Percentiles rank a stretch among this genome's conserved stretches.
Evolutionary conservation across 2,797 vertebrate genomes (phyloP).

Genomic region (Austrolebias charrua): DNA sequence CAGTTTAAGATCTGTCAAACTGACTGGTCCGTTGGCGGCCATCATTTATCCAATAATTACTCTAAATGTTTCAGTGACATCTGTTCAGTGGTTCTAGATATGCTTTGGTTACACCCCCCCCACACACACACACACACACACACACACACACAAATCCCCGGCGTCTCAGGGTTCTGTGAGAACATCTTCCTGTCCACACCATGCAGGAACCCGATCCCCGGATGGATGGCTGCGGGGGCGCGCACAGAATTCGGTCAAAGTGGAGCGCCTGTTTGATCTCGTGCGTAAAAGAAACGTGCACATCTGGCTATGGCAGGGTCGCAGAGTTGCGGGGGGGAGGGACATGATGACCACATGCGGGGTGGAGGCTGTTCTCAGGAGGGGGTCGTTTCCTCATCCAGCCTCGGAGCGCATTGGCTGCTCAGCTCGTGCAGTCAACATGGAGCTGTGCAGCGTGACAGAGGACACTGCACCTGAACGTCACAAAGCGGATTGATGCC

Average conservation of each 20-base stretch:
- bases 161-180: constrained; percentile 78
- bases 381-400: constrained; percentile 58
- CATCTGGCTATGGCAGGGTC: constrained; percentile 70
- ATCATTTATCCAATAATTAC: too few species aligned
- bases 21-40: too few species aligned
- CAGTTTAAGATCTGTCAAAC: too few species aligned
- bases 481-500: constrained; percentile 44
- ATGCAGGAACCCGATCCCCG: constrained; percentile 68
- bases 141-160: not conserved
- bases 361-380: constrained; percentile 65
- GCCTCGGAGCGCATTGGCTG: constrained; percentile 44
- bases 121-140: constrained; percentile 8
- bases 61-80: not conserved
- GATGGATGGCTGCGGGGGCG: constrained; percentile 48
- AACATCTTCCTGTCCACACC: constrained; percentile 82
- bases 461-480: constrained; percentile 55
- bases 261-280: constrained; percentile 38
- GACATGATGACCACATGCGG: constrained; percentile 77
- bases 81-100: not conserved
- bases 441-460: constrained; percentile 48
- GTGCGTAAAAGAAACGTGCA: constrained; percentile 50
- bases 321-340: constrained; percentile 61
- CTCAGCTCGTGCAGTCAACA: constrained; percentile 40
- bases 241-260: constrained; percentile 67
- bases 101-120: constrained; percentile 7